Percentiles rank a stretch among this genome's conserved stretches.
Conservation (phyloP, 2,797 vertebrate genomes). For the Coregonus sp. region DNA sequence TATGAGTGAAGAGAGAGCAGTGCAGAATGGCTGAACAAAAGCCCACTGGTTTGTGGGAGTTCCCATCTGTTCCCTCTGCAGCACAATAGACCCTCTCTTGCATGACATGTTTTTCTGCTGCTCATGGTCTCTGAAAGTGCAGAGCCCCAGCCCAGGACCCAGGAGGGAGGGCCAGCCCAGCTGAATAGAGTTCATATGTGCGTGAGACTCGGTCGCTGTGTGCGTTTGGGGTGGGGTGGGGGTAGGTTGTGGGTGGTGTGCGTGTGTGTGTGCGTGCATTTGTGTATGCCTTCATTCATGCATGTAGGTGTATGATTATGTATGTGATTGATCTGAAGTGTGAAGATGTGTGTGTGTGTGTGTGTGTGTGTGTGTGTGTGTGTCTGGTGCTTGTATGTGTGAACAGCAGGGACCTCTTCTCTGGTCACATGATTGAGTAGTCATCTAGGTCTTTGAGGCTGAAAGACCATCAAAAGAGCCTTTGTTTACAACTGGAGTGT, state of each 20-base stretch:
- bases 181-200: not conserved
- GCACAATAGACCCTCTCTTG: constrained; percentile 62
- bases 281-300: constrained; percentile 5
- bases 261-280: constrained; percentile 13
- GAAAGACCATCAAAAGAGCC: constrained; percentile 61
- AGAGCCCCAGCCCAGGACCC: not conserved
- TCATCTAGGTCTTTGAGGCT: constrained; percentile 44
- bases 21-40: constrained; percentile 28
- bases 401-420: constrained; percentile 5
- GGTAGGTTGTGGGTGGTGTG: not conserved
- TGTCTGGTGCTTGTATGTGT: constrained; percentile 5
- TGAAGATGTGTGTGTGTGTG: constrained; percentile 14
- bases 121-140: constrained; percentile 38
- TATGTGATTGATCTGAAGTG: not conserved
- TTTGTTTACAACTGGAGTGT: constrained; percentile 64
- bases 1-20: not conserved
- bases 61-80: constrained; percentile 57
- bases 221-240: not conserved
- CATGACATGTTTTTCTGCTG: constrained; percentile 63
- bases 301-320: not conserved
- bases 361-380: constrained; percentile 12
- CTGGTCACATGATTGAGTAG: constrained; percentile 58
- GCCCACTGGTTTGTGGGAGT: constrained; percentile 54
- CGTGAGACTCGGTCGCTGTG: not conserved
- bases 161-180: not conserved